phyloP scores from a whole-genome alignment of 2,113 vertebrate species.

The Petroica traversi region DNA sequence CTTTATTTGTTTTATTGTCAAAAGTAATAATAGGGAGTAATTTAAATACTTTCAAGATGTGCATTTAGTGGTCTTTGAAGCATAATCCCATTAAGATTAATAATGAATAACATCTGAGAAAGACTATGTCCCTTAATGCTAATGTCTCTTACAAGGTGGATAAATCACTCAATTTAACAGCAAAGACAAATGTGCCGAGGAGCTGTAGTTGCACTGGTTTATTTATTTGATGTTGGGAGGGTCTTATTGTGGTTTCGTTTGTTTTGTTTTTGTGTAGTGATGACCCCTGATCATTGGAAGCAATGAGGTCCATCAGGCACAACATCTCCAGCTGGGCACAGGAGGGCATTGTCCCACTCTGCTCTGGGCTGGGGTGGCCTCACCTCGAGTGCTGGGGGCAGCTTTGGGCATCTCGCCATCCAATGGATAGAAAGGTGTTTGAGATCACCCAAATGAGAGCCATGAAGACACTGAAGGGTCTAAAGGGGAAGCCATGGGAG shows the following conservation, averaged over 20 bases:
- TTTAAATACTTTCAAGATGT: constrained; percentile 56
- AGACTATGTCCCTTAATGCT: constrained; percentile 51
- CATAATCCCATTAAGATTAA: constrained; percentile 68
- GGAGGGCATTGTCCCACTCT: neutral
- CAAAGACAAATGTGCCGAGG: neutral
- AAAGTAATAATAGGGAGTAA: constrained; percentile 52
- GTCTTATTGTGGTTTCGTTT: neutral
- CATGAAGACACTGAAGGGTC: neutral
- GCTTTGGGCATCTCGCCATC: neutral
- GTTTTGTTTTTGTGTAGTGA: neutral
- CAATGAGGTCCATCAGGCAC: neutral
- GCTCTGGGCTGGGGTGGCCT: accelerated
- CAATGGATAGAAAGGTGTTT: accelerated
- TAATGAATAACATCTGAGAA: constrained; percentile 62
- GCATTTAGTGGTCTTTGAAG: constrained; percentile 61
- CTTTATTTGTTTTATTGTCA: constrained; percentile 68
- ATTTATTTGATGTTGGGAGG: neutral
- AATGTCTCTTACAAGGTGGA: constrained; percentile 40
- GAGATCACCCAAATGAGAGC: neutral
- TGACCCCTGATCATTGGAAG: neutral
- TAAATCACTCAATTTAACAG: constrained; percentile 30
- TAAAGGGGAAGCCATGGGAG: neutral
- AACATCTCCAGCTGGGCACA: accelerated
- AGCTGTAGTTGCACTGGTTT: neutral
- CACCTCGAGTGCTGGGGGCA: neutral